Base-by-base conservation (phyloP, 2,797 vertebrate species). In the Peromyscus nudipes region DNA sequence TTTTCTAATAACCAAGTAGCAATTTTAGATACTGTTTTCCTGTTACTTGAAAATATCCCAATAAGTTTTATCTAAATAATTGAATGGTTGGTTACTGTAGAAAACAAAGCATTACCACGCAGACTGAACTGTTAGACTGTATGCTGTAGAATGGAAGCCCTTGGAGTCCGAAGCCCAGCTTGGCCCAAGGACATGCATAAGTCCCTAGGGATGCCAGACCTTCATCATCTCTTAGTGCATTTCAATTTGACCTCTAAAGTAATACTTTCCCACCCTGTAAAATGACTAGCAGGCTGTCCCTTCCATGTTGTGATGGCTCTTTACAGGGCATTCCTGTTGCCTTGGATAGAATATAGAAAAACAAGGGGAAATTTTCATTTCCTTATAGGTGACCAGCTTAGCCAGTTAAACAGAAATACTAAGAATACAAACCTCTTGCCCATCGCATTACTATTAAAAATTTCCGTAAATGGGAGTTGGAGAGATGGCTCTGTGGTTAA, bases 381-480 rank as follows among this genome's bases (percentile, higher is more conserved):
- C 83, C 94, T 88, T 90, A 64, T 67, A 73, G 77, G 89, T 25
- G 31, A 76, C 43, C 29, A 79, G 0, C 52, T 25, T 87, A 87
- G 25, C 27, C 43, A 84, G 13, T 55, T 93, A 31, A 43, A 12
- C 8, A 92, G 95, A 75, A 80, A 67, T 49, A 67, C n/a, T 67
- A 46, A 8, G 9, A 65, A 60, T 40, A 92, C 12, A 76, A 73
- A 95, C 4, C 27, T 85, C 60, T 97, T 96, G 93, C 86, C 93
- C 57, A 80, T 97, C 96, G 27, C 60, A 1, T 96, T 93, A 80
- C 92, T 6, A 0, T 96, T 96, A 86, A 96, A 97, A 97, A 25
- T 64, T 65, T 55, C 79, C 89, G 0, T 40, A 46, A 95, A 92
- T 37, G 21, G 84, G n/a, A n/a, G 52, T n/a, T 57, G n/a, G 67